phyloP scores from a whole-genome alignment of 92 coral and sea anemone genomes.

The Bergia puertoricense region DNA sequence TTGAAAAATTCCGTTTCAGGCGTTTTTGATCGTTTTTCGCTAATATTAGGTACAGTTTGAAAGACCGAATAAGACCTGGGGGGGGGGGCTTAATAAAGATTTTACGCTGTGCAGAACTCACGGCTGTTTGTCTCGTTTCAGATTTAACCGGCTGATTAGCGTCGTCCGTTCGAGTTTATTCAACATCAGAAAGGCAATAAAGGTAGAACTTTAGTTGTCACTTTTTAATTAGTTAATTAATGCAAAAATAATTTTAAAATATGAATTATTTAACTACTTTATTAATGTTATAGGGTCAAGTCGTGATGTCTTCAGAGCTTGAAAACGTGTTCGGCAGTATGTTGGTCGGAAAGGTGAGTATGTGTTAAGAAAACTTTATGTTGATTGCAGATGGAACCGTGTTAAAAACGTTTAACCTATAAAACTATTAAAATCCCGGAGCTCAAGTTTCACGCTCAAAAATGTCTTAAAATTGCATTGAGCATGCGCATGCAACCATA shows the following conservation, averaged over 20 bases:
- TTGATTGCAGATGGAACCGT: background rate
- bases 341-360: constrained; percentile 92
- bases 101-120: background rate
- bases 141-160: constrained; percentile 84
- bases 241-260: background rate
- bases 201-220: constrained; percentile 52
- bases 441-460: no score
- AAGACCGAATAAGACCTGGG: no score
- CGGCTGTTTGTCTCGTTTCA: constrained; percentile 1
- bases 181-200: constrained; percentile 87
- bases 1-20: no score
- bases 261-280: background rate
- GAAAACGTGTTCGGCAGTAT: constrained; percentile 98
- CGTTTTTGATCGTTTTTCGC: no score
- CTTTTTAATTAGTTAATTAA: no score
- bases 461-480: no score
- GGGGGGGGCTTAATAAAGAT: no score
- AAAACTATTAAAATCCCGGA: no score
- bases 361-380: background rate
- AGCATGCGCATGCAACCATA: no score
- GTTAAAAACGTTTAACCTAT: no score
- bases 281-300: constrained; percentile 73
- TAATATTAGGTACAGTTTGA: no score
- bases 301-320: constrained; percentile 96
- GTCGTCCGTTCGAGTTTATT: constrained; percentile 93